Base-by-base conservation (phyloP, 2,113 vertebrate genomes). In the Ranitomeya variabilis region DNA sequence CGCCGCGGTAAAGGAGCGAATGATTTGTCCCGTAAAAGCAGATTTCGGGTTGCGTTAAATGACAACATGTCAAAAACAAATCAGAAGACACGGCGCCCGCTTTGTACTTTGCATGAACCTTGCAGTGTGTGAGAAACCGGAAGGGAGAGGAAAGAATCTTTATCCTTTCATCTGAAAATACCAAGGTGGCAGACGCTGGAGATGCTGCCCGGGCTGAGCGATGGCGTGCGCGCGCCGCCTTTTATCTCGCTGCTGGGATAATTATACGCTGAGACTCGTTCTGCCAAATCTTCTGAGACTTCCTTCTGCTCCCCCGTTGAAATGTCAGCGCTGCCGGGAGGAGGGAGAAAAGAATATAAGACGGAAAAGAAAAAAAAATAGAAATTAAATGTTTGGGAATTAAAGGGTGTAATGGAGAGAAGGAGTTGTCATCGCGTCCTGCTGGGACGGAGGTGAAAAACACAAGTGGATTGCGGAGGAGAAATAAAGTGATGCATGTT, bases 131-230 rank as follows among this genome's bases (percentile, higher is more conserved):
- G 5, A 57, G 66, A 9, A 74, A 66, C 13, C 8, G 7, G 5
- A 45, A 51, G 71, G 31, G 37, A 80, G 80, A 85, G 60, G 76
- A 23, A n/a, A 13, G 71, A 66, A 69, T 23, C 67, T 89, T 45
- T 69, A 85, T 85, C 82, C 82, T 89, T 89, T 89, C 73, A 89
- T 89, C 81, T 84, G 71, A 59, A 79, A 82, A 89, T 85, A 85
- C 59, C 37, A 78, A 78, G 76, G 87, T 88, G 81, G 87, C 81
- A 89, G 57, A 80, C 21, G 73, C 73, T 45, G 82, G 59, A 85
- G 71, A 89, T 15, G 26, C 23, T 26, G 82, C 71, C 59, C 60
- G 76, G 23, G 73, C 59, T 79, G 73, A 77, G 59, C 21, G 81
- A 79, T 85, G 81, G 12, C 31, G 73, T 31, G 73, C n/a, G 80